These are phyloP conservation scores for Ciconia nigra DNA, from an alignment of 2,797 vertebrate species.

Conservation along the genomic window DNA sequence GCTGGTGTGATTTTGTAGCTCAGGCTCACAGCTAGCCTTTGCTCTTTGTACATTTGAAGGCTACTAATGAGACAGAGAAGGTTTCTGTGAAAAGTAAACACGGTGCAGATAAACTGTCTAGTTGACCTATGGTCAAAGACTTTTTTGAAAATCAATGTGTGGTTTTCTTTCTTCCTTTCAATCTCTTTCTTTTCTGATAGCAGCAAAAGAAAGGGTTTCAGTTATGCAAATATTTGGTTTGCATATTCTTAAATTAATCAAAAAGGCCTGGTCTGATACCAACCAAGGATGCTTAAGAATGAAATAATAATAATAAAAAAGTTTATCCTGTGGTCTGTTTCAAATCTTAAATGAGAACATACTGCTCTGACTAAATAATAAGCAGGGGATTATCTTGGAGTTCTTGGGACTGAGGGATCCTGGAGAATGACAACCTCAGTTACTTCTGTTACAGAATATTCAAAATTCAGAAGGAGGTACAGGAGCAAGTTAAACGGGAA, in stretches of 20 bases:
- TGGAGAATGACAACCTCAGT: background rate
- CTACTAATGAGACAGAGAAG: background rate
- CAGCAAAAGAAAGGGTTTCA: background rate
- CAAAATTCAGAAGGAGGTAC: background rate
- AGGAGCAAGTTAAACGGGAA: background rate
- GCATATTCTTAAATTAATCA: background rate
- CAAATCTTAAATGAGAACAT: background rate
- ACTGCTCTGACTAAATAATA: background rate
- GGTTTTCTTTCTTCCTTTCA: background rate
- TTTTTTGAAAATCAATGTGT: background rate
- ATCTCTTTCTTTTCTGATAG: background rate
- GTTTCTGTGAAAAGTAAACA: constrained; percentile 5
- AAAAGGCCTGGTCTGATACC: background rate
- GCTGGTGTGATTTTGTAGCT: background rate
- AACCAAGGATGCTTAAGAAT: background rate
- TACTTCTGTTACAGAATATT: background rate
- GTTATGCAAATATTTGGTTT: background rate
- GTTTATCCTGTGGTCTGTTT: background rate
- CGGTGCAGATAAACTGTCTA: background rate
- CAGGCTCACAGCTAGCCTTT: background rate
- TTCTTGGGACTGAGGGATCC: background rate
- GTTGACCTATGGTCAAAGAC: background rate
- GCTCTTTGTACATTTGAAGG: background rate
- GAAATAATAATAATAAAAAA: background rate
- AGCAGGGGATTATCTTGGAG: background rate